Conservation (phyloP, 2,113 vertebrate genomes). For the Dolichotis patagonum region DNA sequence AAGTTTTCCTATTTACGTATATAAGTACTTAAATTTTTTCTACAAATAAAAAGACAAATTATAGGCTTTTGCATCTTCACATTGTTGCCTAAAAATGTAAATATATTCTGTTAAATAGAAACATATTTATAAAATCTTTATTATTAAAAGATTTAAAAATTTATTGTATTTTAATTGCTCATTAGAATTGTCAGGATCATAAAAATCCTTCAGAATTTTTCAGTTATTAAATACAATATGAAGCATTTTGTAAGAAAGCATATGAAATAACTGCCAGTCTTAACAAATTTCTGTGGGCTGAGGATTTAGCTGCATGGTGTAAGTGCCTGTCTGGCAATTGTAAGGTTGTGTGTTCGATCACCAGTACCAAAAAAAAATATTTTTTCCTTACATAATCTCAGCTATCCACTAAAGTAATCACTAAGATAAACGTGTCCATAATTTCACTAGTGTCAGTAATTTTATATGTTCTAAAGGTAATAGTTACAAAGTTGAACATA, state of each 20-base stretch:
- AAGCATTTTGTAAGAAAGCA: not conserved
- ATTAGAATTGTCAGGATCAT: not conserved
- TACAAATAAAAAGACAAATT: slow-evolving; percentile 2
- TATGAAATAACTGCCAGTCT: not conserved
- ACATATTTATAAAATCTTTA: not conserved
- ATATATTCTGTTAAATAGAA: not conserved
- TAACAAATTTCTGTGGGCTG: not conserved
- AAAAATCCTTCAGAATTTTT: not conserved
- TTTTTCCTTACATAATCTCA: not conserved
- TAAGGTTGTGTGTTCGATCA: too few species aligned
- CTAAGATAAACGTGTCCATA: not conserved
- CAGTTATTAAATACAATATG: not conserved
- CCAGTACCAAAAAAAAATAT: too few species aligned
- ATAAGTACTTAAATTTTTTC: not conserved
- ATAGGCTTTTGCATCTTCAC: not conserved
- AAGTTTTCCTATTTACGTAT: not conserved
- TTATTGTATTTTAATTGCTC: not conserved
- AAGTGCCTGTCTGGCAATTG: too few species aligned
- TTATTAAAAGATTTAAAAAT: not conserved
- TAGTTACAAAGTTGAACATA: not conserved
- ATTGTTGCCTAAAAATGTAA: not conserved
- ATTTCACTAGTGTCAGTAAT: not conserved
- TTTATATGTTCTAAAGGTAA: not conserved
- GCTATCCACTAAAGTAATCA: not conserved
- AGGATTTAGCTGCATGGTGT: too few species aligned